A percentile compares a stretch with the other conserved stretches of the same genome.
phyloP scores from a whole-genome alignment of 1,140 invertebrate species.

The Halyomorpha halys region DNA sequence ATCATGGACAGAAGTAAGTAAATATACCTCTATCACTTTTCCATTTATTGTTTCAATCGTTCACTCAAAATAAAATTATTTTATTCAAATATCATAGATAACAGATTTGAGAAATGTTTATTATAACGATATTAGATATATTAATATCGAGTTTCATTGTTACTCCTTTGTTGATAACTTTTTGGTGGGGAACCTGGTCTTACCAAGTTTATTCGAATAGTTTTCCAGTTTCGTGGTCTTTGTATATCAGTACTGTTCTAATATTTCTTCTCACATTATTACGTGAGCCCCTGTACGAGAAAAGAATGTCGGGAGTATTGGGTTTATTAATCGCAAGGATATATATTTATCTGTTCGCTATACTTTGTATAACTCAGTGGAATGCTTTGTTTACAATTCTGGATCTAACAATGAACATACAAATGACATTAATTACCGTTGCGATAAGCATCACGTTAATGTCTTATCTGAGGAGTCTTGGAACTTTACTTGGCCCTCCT shows the following conservation, averaged over 20 bases:
- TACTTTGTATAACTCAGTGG: not conserved
- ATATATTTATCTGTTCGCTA: not conserved
- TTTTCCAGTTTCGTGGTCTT: not conserved
- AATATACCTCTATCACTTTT: too few species aligned
- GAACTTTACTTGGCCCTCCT: constrained; percentile 48
- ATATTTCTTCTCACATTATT: not conserved
- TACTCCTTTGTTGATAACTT: not conserved
- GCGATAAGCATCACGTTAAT: too few species aligned
- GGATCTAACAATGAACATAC: too few species aligned
- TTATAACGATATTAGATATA: not conserved
- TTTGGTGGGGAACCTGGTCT: not conserved
- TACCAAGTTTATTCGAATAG: not conserved
- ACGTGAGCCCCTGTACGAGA: not conserved
- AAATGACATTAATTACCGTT: too few species aligned
- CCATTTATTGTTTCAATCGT: too few species aligned
- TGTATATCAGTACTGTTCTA: not conserved
- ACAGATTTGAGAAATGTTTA: not conserved
- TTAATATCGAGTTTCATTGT: not conserved
- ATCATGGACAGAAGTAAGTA: too few species aligned
- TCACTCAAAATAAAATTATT: too few species aligned
- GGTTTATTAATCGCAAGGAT: not conserved
- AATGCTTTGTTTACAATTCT: not conserved
- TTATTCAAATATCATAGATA: too few species aligned
- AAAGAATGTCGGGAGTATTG: not conserved
- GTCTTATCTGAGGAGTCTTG: too few species aligned